Base-by-base conservation (phyloP, 2,797 vertebrate genomes). In the Sebastes taczanowskii region DNA sequence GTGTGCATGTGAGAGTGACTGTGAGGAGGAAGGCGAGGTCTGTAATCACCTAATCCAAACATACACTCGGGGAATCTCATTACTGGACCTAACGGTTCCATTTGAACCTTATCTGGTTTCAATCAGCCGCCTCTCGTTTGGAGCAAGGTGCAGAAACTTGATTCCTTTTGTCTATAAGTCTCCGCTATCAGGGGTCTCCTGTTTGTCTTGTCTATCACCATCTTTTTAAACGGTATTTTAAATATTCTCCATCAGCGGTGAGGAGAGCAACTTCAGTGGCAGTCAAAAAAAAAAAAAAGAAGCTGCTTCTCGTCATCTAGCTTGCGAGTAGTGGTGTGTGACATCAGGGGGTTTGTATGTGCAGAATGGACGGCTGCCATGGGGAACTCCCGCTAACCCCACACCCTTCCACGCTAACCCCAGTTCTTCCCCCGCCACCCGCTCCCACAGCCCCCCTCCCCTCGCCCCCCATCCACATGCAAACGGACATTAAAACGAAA, bases 1-100 rank as follows among this genome's bases (percentile, higher is more conserved):
- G 5, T 11, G 83, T 88, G 89, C 84, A 87, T 81, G 82, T 89
- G 85, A 87, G 85, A 86, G 85, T 80, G 86, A 87, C 86, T 88
- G 71, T 25, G 80, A 85, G 85, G 91, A 88, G 91, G 87, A 92
- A 92, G 90, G 91, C 90, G 46, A 88, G 87, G 86, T 93, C 92
- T 95, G 95, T 96, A 96, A 96, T 95, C 95, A 96, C 90, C 94
- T 95, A 96, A 96, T 96, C 93, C 95, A 96, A 96, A 96, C 95
- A 96, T 93, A 94, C 93, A 90, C 93, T 93, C 71, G 59, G 91
- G 91, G 95, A 96, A 96, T 95, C 95, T 96, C 94, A 95, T 96
- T 96, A 95, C 94, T 93, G 89, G 86, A 92, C 88, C 88, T 90
- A 93, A 94, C 94, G 92, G 95, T 94, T 95, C 91, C 93, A 94